Evolutionary conservation across 2,113 vertebrate genomes (phyloP), one percentile per base, ranked within the genome.

Genomic region (Chrysochloris asiatica): DNA sequence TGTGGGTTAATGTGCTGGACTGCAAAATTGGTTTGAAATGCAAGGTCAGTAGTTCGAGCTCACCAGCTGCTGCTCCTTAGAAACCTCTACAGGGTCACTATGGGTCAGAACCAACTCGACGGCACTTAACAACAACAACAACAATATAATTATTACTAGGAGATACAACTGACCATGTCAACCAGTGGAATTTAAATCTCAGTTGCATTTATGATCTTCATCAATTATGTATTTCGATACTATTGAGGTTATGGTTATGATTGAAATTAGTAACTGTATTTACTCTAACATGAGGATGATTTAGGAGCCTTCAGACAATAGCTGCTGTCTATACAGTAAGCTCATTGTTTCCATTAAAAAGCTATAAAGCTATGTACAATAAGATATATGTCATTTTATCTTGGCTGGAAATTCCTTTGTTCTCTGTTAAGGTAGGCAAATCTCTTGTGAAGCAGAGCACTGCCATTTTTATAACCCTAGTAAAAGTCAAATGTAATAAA

Each of bases 201-300:
- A 87, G 67, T 91, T 95, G 94, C 95, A 85, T 93, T 97, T 96
- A 91, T 92, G 86, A 48, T 88, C 85, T 82, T 89, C 92, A 92
- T 65, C 89, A 96, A 93, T 96, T 95, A 94, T 3, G 41, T 47
- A 88, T 94, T 90, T 92, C 78, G 94, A 16, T 95, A 95, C 84
- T 56, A 72, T 54, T 93, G 16, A 86, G 89, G 89, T 93, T 93
- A 82, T 84, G 83, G 88, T 92, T 94, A 61, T 86, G 30, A 94
- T 77, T 97, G 94, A 96, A 97, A 95, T 95, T 95, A 86, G 36
- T 93, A 94, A 93, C 89, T 95, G 26, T 83, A 90, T 96, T 96
- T 96, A 83, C 93, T 90, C 38, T 95, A 94, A 96, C 85, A 94
- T 48, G 17, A 69, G 47, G 56, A 71, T 83, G 61, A 95, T 85